Base-by-base conservation (phyloP, 2,888 invertebrate species). In the Scaptomyza reducta region DNA sequence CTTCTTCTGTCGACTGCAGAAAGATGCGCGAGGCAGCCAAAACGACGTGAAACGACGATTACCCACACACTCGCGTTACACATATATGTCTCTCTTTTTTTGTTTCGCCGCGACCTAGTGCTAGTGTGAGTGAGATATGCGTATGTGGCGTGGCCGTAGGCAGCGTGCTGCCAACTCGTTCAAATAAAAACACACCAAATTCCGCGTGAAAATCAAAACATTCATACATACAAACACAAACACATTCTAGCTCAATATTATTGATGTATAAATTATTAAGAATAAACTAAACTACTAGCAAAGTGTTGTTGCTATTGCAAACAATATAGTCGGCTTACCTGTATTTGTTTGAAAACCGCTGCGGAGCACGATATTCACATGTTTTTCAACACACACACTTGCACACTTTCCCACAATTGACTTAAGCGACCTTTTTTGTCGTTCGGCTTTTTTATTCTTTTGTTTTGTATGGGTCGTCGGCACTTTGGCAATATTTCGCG, bases 1-100 rank as follows among this genome's bases (percentile, higher is more conserved):
- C 89, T 89, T 89, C 84, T 89, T 89, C 87, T 89, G 86, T 82
- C 89, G 89, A 80, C 81, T 79, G 78, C 60, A 77, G 81, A 66
- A 70, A 74, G 70, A 70, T 78, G 70, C 75, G 87, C 79, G 80
- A 86, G 84, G 79, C 77, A 77, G 81, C 76, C 82, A 70, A 71
- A 71, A 70, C 70, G 69, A 65, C 18, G 64, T 70, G 65, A 64
- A 70, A 62, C 78, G 65, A 75, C 77, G 73, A 65, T 54, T 77
- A 63, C 77, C 38, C 60, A 77, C 73, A 64, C 74, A 65, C 22
- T 31, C 51, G 56, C 45, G 25, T 31, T 40, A 65, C 63, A 77
- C 44, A 51, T 51, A 66, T 77, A 74, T 70, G 54, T 61, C 63
- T 72, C 64, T 72, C 80, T 83, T 81, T 85, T 74, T 81, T 79